These are phyloP conservation scores for Lasioglossum calceatum DNA, from an alignment of 2,888 invertebrate species.

Conservation along the genomic window DNA sequence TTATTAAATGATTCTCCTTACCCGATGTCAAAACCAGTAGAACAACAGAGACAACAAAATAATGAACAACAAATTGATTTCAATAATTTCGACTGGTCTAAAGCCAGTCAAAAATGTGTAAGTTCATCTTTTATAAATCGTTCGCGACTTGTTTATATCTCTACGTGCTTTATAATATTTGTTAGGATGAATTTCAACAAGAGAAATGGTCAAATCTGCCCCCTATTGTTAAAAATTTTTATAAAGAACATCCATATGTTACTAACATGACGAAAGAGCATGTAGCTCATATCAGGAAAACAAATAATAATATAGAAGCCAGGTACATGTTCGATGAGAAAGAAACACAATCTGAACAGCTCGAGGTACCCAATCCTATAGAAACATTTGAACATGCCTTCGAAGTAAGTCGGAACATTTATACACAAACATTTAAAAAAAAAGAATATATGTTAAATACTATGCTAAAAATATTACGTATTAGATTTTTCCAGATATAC, in stretches of 20 bases:
- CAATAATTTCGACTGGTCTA: conserved; percentile 86
- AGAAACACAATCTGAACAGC: conserved; percentile 78
- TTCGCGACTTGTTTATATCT: conserved; percentile 1
- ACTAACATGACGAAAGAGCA: conserved; percentile 88
- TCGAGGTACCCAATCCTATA: conserved; percentile 91
- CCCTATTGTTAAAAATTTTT: conserved; percentile 92
- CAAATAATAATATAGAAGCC: conserved; percentile 91
- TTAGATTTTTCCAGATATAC: conserved; percentile 92
- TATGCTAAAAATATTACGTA: conserved; percentile 20
- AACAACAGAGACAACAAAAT: background rate
- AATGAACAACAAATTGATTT: conserved; percentile 42
- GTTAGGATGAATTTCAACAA: conserved; percentile 80
- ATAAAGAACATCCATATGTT: conserved; percentile 91
- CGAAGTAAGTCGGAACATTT: conserved; percentile 60
- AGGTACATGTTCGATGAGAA: conserved; percentile 87
- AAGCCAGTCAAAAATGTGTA: conserved; percentile 85
- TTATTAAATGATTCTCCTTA: conserved; percentile 69
- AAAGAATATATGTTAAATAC: background rate
- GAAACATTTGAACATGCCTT: conserved; percentile 90
- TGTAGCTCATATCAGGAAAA: conserved; percentile 87
- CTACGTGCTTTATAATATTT: conserved; percentile 39
- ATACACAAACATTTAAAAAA: background rate
- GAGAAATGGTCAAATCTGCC: conserved; percentile 89
- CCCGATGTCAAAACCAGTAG: background rate
- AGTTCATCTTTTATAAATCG: conserved; percentile 64